Evolutionary conservation across 2,888 invertebrate species (phyloP), one percentile per base, ranked within the genome.

Genomic region (Morpho achilles): DNA sequence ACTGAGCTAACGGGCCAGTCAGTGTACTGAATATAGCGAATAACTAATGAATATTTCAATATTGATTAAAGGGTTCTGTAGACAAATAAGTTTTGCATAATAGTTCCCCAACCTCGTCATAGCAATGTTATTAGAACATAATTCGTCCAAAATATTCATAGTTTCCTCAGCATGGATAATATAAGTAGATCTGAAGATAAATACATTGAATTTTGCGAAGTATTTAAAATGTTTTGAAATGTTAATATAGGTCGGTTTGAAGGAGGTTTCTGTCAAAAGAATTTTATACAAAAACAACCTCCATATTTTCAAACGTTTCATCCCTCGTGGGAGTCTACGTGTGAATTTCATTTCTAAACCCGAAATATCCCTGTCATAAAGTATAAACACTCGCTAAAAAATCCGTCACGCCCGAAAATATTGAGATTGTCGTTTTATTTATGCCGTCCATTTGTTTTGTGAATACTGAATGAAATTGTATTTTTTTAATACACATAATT

Each of bases 281-380:
- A 52, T 39, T 52, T 45, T 39, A 52, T 16, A 10, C 52, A 44
- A 42, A 47, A 48, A 22, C 54, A 1, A 48, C 48, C 48, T 48
- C 42, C 32, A 54, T 42, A 54, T 48, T 54, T 54, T 47, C 5
- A 53, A 41, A 53, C 47, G 16, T 47, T 54, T 54, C 45, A n/a
- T 43, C 48, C 48, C 42, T 48, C 54, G 23, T 22, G 54, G 42
- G 54, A 54, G 23, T 54, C 42, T 45, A 32, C 23, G 48, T 48
- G 54, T 54, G 54, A 54, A 54, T 54, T 54, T 54, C 54, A 42
- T 54, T 48, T 54, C 48, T 54, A 50, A 53, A 59, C 51, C 39
- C 60, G 65, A 64, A 64, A 65, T 64, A 62, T 64, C 53, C 53
- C 47, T 53, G 63, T 63, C 64, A 64, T 66, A 67, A 68, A 67